Evolutionary conservation across 2,888 invertebrate genomes (phyloP), one percentile per base, ranked within the genome.

Genomic region (Meganola albula): DNA sequence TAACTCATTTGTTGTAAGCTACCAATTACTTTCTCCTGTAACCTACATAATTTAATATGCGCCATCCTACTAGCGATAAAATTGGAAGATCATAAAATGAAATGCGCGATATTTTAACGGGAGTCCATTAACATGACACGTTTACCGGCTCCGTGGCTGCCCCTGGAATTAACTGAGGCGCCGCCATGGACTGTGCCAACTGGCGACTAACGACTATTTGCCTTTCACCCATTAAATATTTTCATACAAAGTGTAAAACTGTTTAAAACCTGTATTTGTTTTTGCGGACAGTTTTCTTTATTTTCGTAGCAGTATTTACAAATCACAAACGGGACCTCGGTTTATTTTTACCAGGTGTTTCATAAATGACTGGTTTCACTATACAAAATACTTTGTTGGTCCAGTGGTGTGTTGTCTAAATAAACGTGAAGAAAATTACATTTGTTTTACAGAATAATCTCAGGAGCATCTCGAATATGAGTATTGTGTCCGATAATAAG

Each of bases 61-160:
- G 29, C 36, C 34, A 40, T 45, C 53, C 46, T 48, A 40, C 62
- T 58, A 50, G 53, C 44, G 48, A 66, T 72, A 66, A 70, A 72
- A 72, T 68, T 62, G 66, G 59, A 59, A 63, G 62, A 60, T 63
- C 69, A 71, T 73, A 70, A 71, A 72, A 67, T 63, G 60, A 58
- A 58, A 58, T 48, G 59, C 54, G 64, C 58, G 50, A 69, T 76
- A 74, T 71, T 70, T 74, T 61, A 74, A 61, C 55, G 45, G 52
- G 40, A 46, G 37, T 40, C 60, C 53, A 74, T 78, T 78, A 76
- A 69, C 68, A 72, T 72, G 74, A 73, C 74, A 74, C 68, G 70
- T 70, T 70, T 66, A 68, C 71, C 63, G 63, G 57, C 51, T 54
- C 46, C 53, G 53, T 57, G 58, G 58, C 67, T 61, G 54, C 57